Evolutionary conservation across 2,113 vertebrate species (phyloP).

Genomic region (Leptocoma aspasia): DNA sequence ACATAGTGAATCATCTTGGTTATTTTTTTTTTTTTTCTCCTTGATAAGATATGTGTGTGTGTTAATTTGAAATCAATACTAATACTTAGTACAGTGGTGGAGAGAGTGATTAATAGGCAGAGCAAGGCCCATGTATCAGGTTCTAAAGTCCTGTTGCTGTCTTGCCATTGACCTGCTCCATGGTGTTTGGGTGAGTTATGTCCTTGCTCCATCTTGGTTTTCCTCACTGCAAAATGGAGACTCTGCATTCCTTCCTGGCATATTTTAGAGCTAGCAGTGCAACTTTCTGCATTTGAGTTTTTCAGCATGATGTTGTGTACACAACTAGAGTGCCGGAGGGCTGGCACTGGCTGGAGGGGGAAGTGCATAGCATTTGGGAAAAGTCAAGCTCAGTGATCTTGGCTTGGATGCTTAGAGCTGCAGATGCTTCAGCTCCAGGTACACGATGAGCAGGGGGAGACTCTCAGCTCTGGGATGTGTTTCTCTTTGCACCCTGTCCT

Average conservation of each 20-base stretch:
- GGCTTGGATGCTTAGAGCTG: not conserved
- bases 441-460: not conserved
- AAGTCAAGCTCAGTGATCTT: not conserved
- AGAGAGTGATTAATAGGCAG: not conserved
- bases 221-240: not conserved
- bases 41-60: not conserved
- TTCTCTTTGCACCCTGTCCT: not conserved
- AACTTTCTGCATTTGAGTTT: not conserved
- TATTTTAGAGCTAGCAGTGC: not conserved
- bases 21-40: not conserved
- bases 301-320: not conserved
- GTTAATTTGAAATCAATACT: slow-evolving; percentile 53
- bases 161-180: not conserved
- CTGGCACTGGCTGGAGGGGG: not conserved
- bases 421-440: not conserved
- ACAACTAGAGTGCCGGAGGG: not conserved
- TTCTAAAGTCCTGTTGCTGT: not conserved
- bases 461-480: not conserved
- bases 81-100: not conserved
- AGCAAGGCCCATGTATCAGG: not conserved
- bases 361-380: not conserved
- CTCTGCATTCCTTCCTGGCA: not conserved
- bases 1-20: not conserved
- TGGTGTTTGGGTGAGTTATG: not conserved
- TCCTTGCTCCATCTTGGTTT: not conserved